Conservation (phyloP, 2,113 vertebrate species). For the Mastomys coucha region DNA sequence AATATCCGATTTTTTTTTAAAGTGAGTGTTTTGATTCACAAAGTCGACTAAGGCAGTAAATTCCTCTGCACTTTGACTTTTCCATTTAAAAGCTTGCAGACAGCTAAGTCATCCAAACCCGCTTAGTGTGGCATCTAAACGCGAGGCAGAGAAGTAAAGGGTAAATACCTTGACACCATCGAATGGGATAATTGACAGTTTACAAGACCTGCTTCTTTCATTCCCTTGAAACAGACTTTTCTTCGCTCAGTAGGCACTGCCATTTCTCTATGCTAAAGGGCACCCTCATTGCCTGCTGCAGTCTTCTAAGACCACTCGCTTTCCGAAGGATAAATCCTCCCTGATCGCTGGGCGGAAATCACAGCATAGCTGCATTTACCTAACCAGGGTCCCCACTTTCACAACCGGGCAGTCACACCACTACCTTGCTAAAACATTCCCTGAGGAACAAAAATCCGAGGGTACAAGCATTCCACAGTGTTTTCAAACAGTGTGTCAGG, state of each 20-base stretch:
- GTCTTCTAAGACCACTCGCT: background rate
- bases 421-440: background rate
- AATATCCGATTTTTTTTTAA: background rate
- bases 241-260: background rate
- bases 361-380: background rate
- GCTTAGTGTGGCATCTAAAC: background rate
- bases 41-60: background rate
- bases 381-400: background rate
- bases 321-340: slow-evolving; percentile 22
- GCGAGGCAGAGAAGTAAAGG: background rate
- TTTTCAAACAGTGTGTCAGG: background rate
- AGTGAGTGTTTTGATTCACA: slow-evolving; percentile 23
- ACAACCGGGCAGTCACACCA: background rate
- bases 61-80: slow-evolving; percentile 8
- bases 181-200: background rate
- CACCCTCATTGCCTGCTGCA: background rate
- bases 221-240: slow-evolving; percentile 17
- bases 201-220: background rate
- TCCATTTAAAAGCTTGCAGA: slow-evolving; percentile 30
- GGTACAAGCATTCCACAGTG: slow-evolving; percentile 4
- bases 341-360: slow-evolving; percentile 10
- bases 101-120: slow-evolving; percentile 1
- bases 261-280: background rate
- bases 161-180: background rate
- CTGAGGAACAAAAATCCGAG: background rate